phyloP scores from a whole-genome alignment of 2,797 vertebrate species.

The Propithecus perrieri region DNA sequence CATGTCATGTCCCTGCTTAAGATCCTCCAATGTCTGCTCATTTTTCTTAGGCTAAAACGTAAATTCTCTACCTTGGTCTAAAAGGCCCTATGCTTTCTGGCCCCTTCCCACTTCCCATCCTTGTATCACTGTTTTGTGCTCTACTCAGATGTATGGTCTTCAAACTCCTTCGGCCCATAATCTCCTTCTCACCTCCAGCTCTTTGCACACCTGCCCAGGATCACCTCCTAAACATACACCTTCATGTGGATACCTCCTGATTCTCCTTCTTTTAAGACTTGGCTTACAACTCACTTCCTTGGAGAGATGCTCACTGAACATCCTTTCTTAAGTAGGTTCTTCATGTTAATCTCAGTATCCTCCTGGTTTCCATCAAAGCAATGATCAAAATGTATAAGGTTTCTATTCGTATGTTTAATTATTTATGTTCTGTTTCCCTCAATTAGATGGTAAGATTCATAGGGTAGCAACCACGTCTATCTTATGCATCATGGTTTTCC shows the following conservation, averaged over 20 bases:
- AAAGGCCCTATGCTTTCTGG: neutral
- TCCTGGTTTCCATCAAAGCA: constrained; percentile 16
- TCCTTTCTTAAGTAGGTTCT: neutral
- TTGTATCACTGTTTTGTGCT: neutral
- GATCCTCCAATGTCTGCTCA: neutral
- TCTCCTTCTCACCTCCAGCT: neutral
- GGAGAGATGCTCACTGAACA: neutral
- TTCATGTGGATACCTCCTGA: neutral
- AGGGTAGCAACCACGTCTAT: neutral
- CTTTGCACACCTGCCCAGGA: neutral
- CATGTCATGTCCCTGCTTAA: neutral
- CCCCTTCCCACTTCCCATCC: neutral
- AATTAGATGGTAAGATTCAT: neutral
- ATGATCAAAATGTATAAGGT: neutral
- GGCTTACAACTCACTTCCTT: neutral
- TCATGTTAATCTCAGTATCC: neutral
- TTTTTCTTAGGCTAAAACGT: constrained; percentile 23
- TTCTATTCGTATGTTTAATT: neutral
- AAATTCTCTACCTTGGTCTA: neutral
- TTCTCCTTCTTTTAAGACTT: neutral
- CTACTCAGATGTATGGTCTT: neutral
- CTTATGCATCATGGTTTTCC: neutral
- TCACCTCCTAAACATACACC: neutral
- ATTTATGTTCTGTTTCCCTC: neutral
- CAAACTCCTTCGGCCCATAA: neutral